Percentiles rank a stretch among this genome's conserved stretches.
These are phyloP conservation scores for Aricia agestis DNA, from an alignment of 1,140 invertebrate species.

Conservation along the genomic window DNA sequence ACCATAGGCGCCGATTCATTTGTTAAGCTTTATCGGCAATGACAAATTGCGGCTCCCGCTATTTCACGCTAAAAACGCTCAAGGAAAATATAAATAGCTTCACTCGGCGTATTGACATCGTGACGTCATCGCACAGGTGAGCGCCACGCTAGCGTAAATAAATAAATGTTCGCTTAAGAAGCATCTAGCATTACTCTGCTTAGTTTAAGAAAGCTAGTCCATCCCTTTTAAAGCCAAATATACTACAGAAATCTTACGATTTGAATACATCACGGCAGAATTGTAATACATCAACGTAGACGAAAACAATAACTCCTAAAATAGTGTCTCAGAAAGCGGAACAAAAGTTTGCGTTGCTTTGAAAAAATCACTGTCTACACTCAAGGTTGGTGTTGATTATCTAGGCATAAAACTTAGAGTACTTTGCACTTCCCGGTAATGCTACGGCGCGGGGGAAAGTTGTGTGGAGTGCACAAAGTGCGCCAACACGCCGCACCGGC, in stretches of 20 bases:
- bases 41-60: constrained; percentile 60
- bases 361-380: constrained; percentile 28
- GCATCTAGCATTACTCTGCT: background rate
- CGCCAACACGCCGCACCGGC: constrained; percentile 47
- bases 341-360: constrained; percentile 1
- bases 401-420: constrained; percentile 62
- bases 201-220: background rate
- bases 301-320: background rate
- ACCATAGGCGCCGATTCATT: constrained; percentile 56
- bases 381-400: constrained; percentile 63
- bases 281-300: background rate
- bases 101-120: constrained; percentile 8
- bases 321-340: constrained; percentile 1
- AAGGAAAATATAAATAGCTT: constrained; percentile 24
- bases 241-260: background rate
- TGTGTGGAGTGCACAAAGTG: constrained; percentile 71
- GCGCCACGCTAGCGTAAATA: background rate
- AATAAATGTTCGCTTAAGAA: background rate
- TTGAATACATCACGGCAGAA: background rate
- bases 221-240: background rate
- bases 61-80: constrained; percentile 57
- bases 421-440: constrained; percentile 63
- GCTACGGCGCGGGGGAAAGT: constrained; percentile 71
- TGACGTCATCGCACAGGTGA: constrained; percentile 2
- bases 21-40: constrained; percentile 62